Evolutionary conservation across 2,888 invertebrate species (phyloP).

Genomic region (Nipponacmea schrenckii): DNA sequence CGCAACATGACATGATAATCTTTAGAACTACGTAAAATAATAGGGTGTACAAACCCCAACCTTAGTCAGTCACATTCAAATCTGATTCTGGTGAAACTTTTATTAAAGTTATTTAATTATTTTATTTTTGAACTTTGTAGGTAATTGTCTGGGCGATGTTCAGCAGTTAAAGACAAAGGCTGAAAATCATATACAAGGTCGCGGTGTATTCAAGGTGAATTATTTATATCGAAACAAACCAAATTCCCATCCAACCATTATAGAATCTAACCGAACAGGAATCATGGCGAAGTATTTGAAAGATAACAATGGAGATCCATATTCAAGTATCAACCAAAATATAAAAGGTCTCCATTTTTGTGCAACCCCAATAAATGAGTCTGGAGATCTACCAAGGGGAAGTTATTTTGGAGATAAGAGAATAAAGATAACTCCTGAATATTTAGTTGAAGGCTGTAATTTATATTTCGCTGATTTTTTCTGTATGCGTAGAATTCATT

Average conservation of each 20-base stretch:
- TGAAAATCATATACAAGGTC: too few relatives aligned
- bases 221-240: conserved; percentile 12
- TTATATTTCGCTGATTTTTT: conserved; percentile 12
- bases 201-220: not conserved
- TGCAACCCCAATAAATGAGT: not conserved
- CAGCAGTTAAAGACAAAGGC: too few relatives aligned
- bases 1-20: too few relatives aligned
- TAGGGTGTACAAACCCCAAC: too few relatives aligned
- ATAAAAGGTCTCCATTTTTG: conserved; percentile 1
- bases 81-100: too few relatives aligned
- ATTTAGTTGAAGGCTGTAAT: not conserved
- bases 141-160: too few relatives aligned
- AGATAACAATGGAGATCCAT: conserved; percentile 4
- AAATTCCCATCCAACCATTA: not conserved
- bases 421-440: not conserved
- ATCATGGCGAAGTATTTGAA: conserved; percentile 5
- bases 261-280: not conserved
- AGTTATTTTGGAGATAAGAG: conserved; percentile 6
- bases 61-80: too few relatives aligned
- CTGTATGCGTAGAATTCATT: not conserved
- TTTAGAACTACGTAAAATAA: too few relatives aligned
- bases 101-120: too few relatives aligned
- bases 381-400: not conserved
- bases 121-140: too few relatives aligned
- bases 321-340: not conserved